Percentiles rank a stretch among this genome's conserved stretches.
These are phyloP conservation scores for Catharus fuscescens DNA, from an alignment of 2,113 vertebrate species.

Conservation along the genomic window DNA sequence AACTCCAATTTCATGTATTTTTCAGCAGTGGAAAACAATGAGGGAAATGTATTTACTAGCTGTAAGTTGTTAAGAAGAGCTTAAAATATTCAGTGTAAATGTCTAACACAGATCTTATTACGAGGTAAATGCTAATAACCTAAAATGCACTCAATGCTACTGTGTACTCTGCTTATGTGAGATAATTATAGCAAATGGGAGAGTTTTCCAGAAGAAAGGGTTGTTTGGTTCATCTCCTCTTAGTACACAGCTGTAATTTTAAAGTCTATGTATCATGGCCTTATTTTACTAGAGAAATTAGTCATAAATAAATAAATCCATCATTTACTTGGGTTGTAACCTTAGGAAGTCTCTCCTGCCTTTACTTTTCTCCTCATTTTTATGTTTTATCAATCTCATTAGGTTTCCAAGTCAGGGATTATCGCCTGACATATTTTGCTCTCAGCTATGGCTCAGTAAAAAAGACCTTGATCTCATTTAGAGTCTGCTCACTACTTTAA, in stretches of 20 bases:
- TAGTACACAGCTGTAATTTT: background rate
- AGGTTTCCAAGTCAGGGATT: background rate
- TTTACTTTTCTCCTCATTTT: background rate
- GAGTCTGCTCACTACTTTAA: background rate
- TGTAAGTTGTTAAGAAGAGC: background rate
- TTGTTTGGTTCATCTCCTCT: background rate
- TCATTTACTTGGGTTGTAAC: background rate
- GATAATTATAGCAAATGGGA: background rate
- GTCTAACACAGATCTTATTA: background rate
- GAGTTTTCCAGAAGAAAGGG: background rate
- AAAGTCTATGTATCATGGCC: background rate
- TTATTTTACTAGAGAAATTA: background rate
- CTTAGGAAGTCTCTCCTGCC: background rate
- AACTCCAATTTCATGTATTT: constrained; percentile 1
- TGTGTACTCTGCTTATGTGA: background rate
- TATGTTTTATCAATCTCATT: background rate
- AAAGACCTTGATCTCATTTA: constrained; percentile 5
- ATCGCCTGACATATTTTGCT: background rate
- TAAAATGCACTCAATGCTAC: background rate
- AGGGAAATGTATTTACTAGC: background rate
- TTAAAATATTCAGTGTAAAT: background rate
- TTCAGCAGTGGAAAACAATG: background rate
- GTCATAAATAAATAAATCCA: background rate
- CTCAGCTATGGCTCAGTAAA: background rate
- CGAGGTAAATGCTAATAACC: background rate